A percentile compares a stretch with the other conserved stretches of the same genome.
Evolutionary conservation across 2,113 vertebrate species (phyloP).

Genomic region (Gavialis gangeticus): DNA sequence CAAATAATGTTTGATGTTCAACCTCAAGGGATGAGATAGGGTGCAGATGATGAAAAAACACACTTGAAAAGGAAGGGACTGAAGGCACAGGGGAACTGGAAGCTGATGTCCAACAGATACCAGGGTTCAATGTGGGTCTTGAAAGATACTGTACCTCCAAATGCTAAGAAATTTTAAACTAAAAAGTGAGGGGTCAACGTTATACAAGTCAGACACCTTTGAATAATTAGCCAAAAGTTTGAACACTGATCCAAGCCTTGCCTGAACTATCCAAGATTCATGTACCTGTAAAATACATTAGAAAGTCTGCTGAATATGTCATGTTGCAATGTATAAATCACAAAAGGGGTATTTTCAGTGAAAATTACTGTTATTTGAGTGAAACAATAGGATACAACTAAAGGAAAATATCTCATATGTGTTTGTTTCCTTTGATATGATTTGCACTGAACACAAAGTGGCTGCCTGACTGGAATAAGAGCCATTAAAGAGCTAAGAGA

Average conservation of each 20-base stretch:
- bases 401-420: not conserved
- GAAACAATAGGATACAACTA: not conserved
- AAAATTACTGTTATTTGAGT: not conserved
- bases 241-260: not conserved
- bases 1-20: conserved; percentile 24
- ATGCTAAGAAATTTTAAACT: not conserved
- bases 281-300: not conserved
- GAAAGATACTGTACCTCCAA: not conserved
- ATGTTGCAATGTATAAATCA: not conserved
- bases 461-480: not conserved
- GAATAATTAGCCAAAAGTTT: not conserved
- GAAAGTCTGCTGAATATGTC: not conserved
- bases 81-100: not conserved
- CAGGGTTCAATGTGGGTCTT: not conserved
- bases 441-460: not conserved
- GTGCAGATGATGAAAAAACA: not conserved
- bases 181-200: not conserved
- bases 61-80: not conserved
- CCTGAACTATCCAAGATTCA: not conserved
- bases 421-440: not conserved
- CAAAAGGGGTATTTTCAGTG: not conserved
- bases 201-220: not conserved
- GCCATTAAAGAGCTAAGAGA: not conserved
- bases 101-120: not conserved
- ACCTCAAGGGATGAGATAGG: conserved; percentile 7